Evolutionary conservation across 2,113 vertebrate genomes (phyloP).

Genomic region (Rhinopithecus roxellana): DNA sequence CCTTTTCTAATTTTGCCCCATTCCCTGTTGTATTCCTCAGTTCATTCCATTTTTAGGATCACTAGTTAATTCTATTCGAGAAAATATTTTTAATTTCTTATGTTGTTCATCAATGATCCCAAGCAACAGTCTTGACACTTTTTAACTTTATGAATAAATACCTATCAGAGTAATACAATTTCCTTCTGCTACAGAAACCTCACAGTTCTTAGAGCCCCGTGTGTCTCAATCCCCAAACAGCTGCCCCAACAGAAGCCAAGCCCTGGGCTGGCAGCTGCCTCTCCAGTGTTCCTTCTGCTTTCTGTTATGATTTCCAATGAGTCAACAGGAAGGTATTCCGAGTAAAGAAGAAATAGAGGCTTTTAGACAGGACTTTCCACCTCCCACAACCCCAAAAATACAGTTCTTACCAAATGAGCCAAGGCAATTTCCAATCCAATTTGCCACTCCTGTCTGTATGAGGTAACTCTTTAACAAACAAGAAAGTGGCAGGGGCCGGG

Average conservation of each 20-base stretch:
- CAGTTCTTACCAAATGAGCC: conserved; percentile 61
- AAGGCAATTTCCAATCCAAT: conserved; percentile 72
- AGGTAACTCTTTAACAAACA: conserved; percentile 68
- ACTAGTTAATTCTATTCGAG: not conserved
- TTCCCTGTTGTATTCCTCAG: not conserved
- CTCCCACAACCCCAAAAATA: conserved; percentile 66
- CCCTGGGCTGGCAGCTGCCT: conserved; percentile 56
- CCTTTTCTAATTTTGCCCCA: conserved; percentile 8
- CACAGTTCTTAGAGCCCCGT: not conserved
- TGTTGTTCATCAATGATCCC: not conserved
- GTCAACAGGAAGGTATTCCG: conserved; percentile 80
- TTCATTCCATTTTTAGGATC: conserved; percentile 25
- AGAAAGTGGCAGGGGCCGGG: not conserved
- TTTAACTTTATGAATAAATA: not conserved
- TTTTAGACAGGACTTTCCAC: conserved; percentile 61
- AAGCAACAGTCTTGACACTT: not conserved
- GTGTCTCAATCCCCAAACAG: not conserved
- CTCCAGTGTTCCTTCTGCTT: conserved; percentile 65
- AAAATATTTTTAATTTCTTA: conserved; percentile 6
- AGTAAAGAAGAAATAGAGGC: conserved; percentile 67
- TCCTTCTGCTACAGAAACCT: not conserved
- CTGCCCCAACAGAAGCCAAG: conserved; percentile 27
- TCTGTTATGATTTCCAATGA: conserved; percentile 80
- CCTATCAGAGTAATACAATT: not conserved
- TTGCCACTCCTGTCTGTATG: conserved; percentile 76